Percentiles rank a stretch among this genome's conserved stretches.
Conservation (phyloP, 2,113 vertebrate species). For the Notechis scutatus region DNA sequence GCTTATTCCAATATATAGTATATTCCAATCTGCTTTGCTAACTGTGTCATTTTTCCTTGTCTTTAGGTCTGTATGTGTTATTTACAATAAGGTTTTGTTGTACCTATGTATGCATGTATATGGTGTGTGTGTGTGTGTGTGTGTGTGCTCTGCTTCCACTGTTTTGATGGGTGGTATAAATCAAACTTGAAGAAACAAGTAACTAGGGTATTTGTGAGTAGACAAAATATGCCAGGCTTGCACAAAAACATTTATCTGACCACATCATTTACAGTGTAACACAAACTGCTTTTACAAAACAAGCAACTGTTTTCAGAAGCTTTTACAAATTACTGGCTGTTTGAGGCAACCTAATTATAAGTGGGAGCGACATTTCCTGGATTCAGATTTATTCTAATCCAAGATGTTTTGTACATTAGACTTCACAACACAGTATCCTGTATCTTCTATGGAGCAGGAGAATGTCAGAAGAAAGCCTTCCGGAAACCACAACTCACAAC, state of each 20-base stretch:
- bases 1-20: background rate
- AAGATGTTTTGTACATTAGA: background rate
- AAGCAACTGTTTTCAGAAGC: background rate
- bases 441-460: background rate
- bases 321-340: background rate
- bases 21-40: background rate
- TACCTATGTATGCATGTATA: background rate
- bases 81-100: background rate
- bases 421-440: background rate
- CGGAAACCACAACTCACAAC: background rate
- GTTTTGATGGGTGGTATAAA: background rate
- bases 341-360: slow-evolving; percentile 1
- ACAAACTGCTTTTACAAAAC: background rate
- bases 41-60: background rate
- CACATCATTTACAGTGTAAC: background rate
- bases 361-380: background rate
- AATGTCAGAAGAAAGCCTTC: background rate
- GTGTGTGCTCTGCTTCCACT: background rate
- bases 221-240: background rate
- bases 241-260: background rate
- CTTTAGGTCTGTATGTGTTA: background rate
- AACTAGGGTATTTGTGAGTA: background rate
- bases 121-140: background rate
- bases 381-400: background rate
- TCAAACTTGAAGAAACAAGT: background rate